Percentiles rank a stretch among this genome's conserved stretches.
Evolutionary conservation across 2,888 invertebrate species (phyloP).

Genomic region (Dromius quadrimaculatus): DNA sequence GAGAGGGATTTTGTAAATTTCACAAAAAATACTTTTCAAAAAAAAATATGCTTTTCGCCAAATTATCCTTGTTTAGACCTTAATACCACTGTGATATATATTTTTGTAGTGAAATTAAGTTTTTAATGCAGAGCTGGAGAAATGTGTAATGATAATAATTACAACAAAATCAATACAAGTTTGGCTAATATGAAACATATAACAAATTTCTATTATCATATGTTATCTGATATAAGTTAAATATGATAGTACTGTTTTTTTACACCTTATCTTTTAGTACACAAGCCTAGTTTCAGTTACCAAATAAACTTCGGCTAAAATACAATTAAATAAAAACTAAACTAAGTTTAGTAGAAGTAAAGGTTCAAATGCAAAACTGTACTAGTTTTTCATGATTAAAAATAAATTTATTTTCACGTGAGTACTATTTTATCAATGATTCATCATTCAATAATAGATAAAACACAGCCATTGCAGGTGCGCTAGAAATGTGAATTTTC

Average conservation of each 20-base stretch:
- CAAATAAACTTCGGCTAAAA: too few relatives aligned
- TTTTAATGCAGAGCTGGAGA: too few relatives aligned
- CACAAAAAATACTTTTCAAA: too few relatives aligned
- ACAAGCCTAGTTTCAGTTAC: constrained; percentile 5
- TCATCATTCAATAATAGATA: neutral
- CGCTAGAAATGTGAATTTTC: neutral
- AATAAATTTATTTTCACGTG: neutral
- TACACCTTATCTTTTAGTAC: constrained; percentile 17
- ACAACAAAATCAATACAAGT: neutral
- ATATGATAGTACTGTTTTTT: constrained; percentile 34
- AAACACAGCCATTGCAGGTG: constrained; percentile 7
- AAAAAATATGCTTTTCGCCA: too few relatives aligned
- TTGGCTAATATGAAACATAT: neutral
- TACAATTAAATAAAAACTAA: too few relatives aligned
- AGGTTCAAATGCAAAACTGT: neutral
- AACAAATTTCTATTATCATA: constrained; percentile 23
- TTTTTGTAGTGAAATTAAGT: too few relatives aligned
- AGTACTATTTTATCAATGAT: neutral
- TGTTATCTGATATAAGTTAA: constrained; percentile 45
- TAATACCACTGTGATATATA: too few relatives aligned
- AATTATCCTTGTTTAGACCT: too few relatives aligned
- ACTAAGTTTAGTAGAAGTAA: neutral
- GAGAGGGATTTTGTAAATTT: too few relatives aligned
- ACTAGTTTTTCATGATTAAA: neutral
- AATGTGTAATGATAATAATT: neutral